Percentiles rank a stretch among this genome's conserved stretches.
Evolutionary conservation across 2,888 invertebrate genomes (phyloP).

Genomic region (Pelosia muscerda): DNA sequence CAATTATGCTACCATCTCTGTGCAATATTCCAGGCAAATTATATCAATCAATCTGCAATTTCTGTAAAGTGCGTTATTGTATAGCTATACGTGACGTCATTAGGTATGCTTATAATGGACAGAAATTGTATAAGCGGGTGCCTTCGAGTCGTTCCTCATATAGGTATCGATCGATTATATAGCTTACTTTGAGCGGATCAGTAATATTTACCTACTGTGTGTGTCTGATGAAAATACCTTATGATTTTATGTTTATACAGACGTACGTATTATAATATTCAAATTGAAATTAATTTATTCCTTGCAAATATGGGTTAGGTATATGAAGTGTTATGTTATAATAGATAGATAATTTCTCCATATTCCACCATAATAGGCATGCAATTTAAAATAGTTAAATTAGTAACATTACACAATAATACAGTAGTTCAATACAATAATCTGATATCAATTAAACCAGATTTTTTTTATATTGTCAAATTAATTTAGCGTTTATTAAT

Average conservation of each 20-base stretch:
- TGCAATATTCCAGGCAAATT: conserved; percentile 10
- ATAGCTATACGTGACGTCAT: conserved; percentile 5
- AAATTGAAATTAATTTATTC: too few relatives aligned
- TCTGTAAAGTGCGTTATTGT: conserved; percentile 12
- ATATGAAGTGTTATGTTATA: too few relatives aligned
- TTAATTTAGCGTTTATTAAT: too few relatives aligned
- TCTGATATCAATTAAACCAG: too few relatives aligned
- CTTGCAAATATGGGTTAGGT: too few relatives aligned
- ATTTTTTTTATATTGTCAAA: too few relatives aligned
- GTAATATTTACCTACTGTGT: neutral
- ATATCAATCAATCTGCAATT: conserved; percentile 11
- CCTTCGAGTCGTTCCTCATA: neutral
- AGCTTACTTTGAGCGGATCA: neutral
- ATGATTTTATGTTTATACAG: neutral
- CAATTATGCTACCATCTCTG: neutral
- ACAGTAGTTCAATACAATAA: too few relatives aligned
- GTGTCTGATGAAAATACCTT: neutral
- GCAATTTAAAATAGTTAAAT: too few relatives aligned
- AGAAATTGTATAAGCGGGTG: neutral
- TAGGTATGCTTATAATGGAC: neutral
- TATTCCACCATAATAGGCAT: too few relatives aligned
- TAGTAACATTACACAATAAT: too few relatives aligned
- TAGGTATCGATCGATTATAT: neutral
- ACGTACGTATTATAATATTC: neutral
- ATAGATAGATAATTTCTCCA: too few relatives aligned